Evolutionary conservation across 2,888 invertebrate species (phyloP), one percentile per base, ranked within the genome.

Genomic region (Tenthredo livida): DNA sequence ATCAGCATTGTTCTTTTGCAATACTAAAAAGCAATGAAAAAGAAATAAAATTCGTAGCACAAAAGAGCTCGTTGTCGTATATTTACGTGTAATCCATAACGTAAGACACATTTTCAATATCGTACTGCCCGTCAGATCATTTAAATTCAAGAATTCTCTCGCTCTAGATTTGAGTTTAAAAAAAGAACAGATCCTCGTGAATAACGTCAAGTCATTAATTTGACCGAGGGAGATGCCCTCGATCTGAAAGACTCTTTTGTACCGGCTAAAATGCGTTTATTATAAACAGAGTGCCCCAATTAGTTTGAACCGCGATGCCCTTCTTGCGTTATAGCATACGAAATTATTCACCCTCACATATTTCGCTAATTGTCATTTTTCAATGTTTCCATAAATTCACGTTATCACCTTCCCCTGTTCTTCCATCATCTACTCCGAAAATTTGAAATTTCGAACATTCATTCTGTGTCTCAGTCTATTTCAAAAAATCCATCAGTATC

Each of bases 181-280:
- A 54, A 7, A n/a, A n/a, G 37, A 40, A 80, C 21, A 37, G 37
- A 58, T 50, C 40, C 37, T 15, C 33, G 40, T 21, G 40, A 80
- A 80, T n/a, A 80, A 21, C 33, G 40, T 80, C 40, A 15, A 47
- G 40, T 58, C 33, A 80, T 80, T 61, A 61, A 80, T 80, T 80
- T 40, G 21, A 61, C 21, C 40, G 61, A 40, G 80, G 58, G 40
- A 33, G 37, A 61, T 80, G n/a, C 50, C 25, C 80, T 58, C 25
- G 58, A 80, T 40, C 40, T 80, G 80, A 80, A 80, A 80, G 80
- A 37, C 80, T 37, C 80, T 58, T 80, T 37, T 80, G 80, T 80
- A 61, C 61, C 40, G 40, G 54, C 29, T 33, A 33, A 77, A n/a
- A 50, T 54, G n/a, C 25, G 17, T 61, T 40, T 17, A 67, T 33